These are phyloP conservation scores for Nannospalax galili DNA, from an alignment of 2,113 vertebrate species.

Conservation along the genomic window DNA sequence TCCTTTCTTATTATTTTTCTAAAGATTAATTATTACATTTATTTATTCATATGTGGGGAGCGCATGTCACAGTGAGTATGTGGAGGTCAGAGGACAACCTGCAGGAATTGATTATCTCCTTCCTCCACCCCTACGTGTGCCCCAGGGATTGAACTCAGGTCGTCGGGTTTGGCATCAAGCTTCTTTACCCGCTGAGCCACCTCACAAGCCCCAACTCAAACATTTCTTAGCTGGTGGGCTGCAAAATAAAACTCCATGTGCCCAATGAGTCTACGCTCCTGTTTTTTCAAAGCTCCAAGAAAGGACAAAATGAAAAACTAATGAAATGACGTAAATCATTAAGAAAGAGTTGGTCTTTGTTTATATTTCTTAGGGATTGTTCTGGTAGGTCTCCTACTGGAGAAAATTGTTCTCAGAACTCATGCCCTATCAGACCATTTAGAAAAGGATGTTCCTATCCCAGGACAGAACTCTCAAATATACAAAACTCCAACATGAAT, in stretches of 20 bases:
- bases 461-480: neutral
- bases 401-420: neutral
- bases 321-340: neutral
- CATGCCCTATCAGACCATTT: neutral
- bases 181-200: neutral
- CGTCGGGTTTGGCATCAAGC: neutral
- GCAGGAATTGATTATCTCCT: neutral
- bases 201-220: neutral
- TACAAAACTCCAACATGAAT: neutral
- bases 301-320: constrained; percentile 20
- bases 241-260: neutral
- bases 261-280: neutral
- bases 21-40: neutral
- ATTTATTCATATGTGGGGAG: neutral
- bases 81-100: neutral
- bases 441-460: neutral
- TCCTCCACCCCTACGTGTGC: neutral
- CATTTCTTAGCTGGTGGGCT: constrained; percentile 19
- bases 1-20: too few species aligned
- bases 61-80: neutral
- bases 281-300: neutral
- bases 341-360: constrained; percentile 14
- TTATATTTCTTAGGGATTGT: neutral
- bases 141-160: neutral
- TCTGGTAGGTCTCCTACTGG: neutral